Percentiles rank a stretch among this genome's conserved stretches.
These are phyloP conservation scores for Ctenoplectra terminalis DNA, from an alignment of 1,140 invertebrate genomes.

Conservation along the genomic window DNA sequence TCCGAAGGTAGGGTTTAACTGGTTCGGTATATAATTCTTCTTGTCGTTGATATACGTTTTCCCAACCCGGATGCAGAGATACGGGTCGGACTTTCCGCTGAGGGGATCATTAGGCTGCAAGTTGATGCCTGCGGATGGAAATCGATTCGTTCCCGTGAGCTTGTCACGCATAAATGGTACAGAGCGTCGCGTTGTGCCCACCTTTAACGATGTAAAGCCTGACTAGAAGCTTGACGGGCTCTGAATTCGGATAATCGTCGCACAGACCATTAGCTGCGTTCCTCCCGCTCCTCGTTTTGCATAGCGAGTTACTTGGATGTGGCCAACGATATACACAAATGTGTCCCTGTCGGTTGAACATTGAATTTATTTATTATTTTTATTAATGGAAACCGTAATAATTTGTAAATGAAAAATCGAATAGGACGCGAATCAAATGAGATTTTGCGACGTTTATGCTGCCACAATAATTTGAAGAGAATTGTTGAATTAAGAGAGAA, in stretches of 20 bases:
- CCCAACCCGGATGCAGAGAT: constrained; percentile 88
- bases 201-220: constrained; percentile 91
- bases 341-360: constrained; percentile 81
- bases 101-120: constrained; percentile 88
- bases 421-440: background rate
- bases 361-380: background rate
- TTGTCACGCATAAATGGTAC: background rate
- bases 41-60: constrained; percentile 87
- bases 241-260: constrained; percentile 86
- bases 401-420: background rate
- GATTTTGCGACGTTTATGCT: background rate
- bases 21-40: constrained; percentile 89
- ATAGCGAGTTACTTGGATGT: constrained; percentile 69
- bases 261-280: constrained; percentile 83
- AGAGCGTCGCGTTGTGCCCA: constrained; percentile 48
- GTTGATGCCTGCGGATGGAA: constrained; percentile 82
- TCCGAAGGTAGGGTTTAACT: constrained; percentile 94
- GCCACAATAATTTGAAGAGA: background rate
- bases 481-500: background rate
- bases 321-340: constrained; percentile 80
- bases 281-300: constrained; percentile 75
- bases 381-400: background rate
- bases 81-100: constrained; percentile 91
- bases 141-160: background rate
- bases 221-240: constrained; percentile 88